These are phyloP conservation scores for Oppia nitens DNA, from an alignment of 1,140 invertebrate species.

Conservation along the genomic window DNA sequence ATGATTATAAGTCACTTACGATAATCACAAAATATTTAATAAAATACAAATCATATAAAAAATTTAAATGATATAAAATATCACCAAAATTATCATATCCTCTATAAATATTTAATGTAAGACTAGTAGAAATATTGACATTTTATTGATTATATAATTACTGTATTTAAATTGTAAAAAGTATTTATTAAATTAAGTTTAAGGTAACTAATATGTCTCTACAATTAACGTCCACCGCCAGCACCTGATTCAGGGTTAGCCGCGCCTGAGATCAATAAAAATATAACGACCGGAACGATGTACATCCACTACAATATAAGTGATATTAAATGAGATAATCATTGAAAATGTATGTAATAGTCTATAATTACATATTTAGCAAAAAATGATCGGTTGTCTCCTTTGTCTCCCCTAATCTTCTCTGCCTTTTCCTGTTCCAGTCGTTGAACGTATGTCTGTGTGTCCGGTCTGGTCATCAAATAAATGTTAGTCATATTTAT, in stretches of 20 bases:
- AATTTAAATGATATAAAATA: no score
- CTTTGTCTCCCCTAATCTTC: conserved; percentile 67
- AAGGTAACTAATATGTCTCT: background rate
- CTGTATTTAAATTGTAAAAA: background rate
- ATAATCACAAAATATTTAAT: background rate
- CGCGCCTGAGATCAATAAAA: conserved; percentile 64
- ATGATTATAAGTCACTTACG: background rate
- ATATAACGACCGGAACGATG: conserved; percentile 66
- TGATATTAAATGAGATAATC: conserved; percentile 18
- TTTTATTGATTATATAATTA: background rate
- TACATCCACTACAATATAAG: conserved; percentile 79
- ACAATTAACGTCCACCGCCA: background rate
- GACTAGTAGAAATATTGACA: background rate
- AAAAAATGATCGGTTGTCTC: conserved; percentile 82
- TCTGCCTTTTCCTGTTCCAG: conserved; percentile 73
- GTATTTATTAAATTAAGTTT: background rate
- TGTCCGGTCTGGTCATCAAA: conserved; percentile 55
- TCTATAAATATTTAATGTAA: background rate
- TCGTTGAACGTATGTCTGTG: conserved; percentile 76
- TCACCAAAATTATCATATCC: background rate
- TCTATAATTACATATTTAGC: conserved; percentile 78
- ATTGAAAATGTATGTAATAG: background rate
- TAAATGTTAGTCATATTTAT: conserved; percentile 6
- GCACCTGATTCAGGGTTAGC: conserved; percentile 46
- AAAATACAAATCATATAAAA: no score